A percentile compares a stretch with the other conserved stretches of the same genome.
Conservation (phyloP, 2,113 vertebrate genomes). For the Ariopsis seemanni region DNA sequence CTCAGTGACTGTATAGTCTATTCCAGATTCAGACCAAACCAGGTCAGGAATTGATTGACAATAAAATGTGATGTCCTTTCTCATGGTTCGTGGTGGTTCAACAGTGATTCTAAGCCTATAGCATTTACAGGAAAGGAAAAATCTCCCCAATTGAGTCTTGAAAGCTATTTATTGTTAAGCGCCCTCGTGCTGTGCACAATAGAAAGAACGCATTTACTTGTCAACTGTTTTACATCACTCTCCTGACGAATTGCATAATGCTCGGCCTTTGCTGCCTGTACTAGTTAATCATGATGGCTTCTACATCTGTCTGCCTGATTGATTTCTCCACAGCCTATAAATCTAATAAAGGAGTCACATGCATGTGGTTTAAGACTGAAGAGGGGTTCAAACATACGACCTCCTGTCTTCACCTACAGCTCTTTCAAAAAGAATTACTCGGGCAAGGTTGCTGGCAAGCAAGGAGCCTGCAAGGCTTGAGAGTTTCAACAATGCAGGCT, state of each 20-base stretch:
- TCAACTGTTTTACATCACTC: conserved; percentile 47
- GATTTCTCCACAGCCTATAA: conserved; percentile 56
- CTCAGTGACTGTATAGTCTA: neutral
- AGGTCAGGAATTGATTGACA: conserved; percentile 36
- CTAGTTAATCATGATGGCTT: conserved; percentile 50
- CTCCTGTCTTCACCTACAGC: conserved; percentile 53
- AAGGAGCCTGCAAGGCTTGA: neutral
- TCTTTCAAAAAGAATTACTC: conserved; percentile 44
- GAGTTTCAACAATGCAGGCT: conserved; percentile 17
- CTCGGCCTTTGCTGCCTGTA: conserved; percentile 41
- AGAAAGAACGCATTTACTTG: conserved; percentile 51
- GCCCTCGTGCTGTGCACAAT: conserved; percentile 31
- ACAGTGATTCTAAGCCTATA: conserved; percentile 13
- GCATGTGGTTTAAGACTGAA: conserved; percentile 53
- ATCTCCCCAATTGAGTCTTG: conserved; percentile 28
- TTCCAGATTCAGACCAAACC: neutral
- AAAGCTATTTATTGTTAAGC: conserved; percentile 39
- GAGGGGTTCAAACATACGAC: conserved; percentile 49
- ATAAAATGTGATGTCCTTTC: conserved; percentile 33
- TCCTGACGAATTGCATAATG: conserved; percentile 48
- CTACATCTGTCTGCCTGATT: conserved; percentile 54
- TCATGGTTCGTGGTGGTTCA: conserved; percentile 5
- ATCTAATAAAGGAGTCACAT: conserved; percentile 53
- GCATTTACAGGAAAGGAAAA: conserved; percentile 18
- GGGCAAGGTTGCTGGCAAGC: conserved; percentile 38